A percentile compares a stretch with the other conserved stretches of the same genome.
Evolutionary conservation across 2,113 vertebrate species (phyloP).

Genomic region (Pachyramphus minor): DNA sequence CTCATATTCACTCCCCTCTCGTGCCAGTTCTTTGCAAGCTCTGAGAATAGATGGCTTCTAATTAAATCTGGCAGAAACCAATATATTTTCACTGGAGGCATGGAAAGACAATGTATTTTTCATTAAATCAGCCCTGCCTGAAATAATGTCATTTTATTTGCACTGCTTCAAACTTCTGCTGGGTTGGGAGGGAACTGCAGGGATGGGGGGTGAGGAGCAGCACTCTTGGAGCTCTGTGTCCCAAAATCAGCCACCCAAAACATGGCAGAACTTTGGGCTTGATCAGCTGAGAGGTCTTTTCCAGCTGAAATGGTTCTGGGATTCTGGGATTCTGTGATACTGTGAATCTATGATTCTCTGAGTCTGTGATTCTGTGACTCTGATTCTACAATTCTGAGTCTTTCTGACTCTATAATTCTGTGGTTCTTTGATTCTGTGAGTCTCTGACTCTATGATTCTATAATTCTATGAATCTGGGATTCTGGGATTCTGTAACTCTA

Average conservation of each 20-base stretch:
- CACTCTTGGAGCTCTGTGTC: neutral
- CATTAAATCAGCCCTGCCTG: conserved; percentile 15
- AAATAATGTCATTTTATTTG: neutral
- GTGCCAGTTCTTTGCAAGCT: neutral
- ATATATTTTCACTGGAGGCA: neutral
- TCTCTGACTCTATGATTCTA: no score
- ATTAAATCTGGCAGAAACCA: conserved; percentile 27
- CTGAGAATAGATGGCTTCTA: neutral
- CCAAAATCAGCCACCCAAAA: neutral
- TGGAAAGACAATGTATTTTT: conserved; percentile 11
- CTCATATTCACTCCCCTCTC: neutral
- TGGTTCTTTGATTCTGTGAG: no score
- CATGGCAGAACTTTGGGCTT: neutral
- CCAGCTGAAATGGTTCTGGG: neutral
- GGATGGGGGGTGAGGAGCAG: neutral
- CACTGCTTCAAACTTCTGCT: neutral
- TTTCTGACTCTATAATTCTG: no score
- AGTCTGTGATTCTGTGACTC: neutral
- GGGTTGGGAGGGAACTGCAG: accelerated
- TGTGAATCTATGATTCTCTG: neutral
- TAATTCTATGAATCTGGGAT: no score
- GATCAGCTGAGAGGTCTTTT: neutral
- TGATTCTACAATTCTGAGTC: no score
- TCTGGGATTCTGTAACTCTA: no score
- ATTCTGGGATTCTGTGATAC: neutral